Base-by-base conservation (phyloP, 1,140 invertebrate genomes). In the Drosophila carrolli region DNA sequence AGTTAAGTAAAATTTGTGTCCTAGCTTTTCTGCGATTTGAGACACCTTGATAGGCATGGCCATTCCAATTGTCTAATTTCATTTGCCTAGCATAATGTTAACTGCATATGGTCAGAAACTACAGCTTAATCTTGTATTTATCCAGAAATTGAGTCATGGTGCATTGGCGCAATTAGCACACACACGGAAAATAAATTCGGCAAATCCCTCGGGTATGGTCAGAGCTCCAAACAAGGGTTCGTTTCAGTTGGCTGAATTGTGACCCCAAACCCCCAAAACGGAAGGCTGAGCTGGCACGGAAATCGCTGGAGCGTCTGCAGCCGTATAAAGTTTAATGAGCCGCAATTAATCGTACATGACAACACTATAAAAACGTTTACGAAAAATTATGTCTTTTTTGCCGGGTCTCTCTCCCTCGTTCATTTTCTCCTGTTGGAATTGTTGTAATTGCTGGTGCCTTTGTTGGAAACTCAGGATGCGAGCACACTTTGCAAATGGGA, bases 281-380 rank as follows among this genome's bases (percentile, higher is more conserved):
- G 41, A 37, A 13, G 32, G 51, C 51, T 27, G 37, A 43, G 46
- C 53, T 66, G 47, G 68, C 50, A 41, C 63, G 72, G 67, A 83
- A 88, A 79, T 62, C 75, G 71, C 73, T 78, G 70, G 73, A 83
- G 72, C 63, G 84, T 79, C 75, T 86, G 84, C 76, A 74, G 73
- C 58, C 79, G 57, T 82, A 89, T 80, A 89, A 89, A 83, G 76
- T 80, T 77, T 80, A 88, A 88, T 88, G 83, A 89, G 79, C 84
- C 76, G 76, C 83, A 88, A 88, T 89, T 83, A 88, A 88, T 88
- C 79, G 83, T 83, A 80, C 79, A 89, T 89, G 83, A 88, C 83
- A 88, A 80, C 84, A 89, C 84, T 83, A 89, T 89, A 83, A 89
- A 89, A 88, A 89, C 76, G 84, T 88, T 86, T 86, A 72, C 75